Conservation (phyloP, 2,888 invertebrate species). For the Didymodactylos carnosus region DNA sequence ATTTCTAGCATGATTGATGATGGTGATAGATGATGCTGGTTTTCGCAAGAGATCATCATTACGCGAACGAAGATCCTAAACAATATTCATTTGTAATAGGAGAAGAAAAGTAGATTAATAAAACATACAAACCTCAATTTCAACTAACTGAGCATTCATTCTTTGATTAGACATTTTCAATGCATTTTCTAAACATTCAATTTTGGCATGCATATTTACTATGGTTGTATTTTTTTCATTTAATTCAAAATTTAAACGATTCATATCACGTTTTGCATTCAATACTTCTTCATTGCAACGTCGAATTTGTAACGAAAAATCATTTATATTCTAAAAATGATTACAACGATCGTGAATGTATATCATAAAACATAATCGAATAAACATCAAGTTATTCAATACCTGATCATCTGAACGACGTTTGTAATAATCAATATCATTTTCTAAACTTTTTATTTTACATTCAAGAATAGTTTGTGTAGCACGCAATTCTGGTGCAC, state of each 20-base stretch:
- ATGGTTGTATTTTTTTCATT: background rate
- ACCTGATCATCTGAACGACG: background rate
- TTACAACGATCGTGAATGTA: background rate
- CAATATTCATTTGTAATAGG: background rate
- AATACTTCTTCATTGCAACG: background rate
- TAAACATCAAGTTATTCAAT: background rate
- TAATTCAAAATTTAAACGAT: background rate
- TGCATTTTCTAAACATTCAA: background rate
- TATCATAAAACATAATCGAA: background rate
- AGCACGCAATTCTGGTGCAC: too few relatives aligned
- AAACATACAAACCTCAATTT: background rate
- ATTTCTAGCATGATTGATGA: too few relatives aligned
- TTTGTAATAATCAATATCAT: conserved; percentile 6
- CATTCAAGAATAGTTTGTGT: background rate
- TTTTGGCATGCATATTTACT: background rate
- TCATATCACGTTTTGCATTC: background rate
- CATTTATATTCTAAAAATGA: background rate
- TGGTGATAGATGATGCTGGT: too few relatives aligned
- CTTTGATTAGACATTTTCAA: background rate
- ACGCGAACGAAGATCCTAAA: background rate
- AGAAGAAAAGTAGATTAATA: background rate
- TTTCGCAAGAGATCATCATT: too few relatives aligned
- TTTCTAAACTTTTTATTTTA: background rate
- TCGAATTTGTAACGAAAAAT: background rate
- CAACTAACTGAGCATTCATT: background rate